Base-by-base conservation (phyloP, 2,797 vertebrate genomes). In the Argya squamiceps region DNA sequence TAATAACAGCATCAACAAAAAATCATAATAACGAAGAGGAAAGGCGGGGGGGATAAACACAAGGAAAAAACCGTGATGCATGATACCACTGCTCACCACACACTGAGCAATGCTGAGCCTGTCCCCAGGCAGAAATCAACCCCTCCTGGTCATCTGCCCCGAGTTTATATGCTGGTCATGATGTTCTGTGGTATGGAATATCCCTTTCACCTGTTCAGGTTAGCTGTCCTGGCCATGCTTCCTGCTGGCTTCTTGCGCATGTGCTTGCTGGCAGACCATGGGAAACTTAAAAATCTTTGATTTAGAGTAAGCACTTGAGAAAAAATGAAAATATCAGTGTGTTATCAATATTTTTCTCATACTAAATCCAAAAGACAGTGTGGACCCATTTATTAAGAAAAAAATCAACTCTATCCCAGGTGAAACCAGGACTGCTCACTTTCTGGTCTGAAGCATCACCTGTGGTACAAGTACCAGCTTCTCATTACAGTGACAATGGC, bases 211-310 rank as follows among this genome's bases (percentile, higher is more conserved):
- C 41, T 29, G 8, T 41, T 36, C 10, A 15, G 27, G 19, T 53
- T 7, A n/a, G 23, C 19, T 36, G 32, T 53, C 6, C 46, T 78
- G 65, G 18, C 7, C 0, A 0, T 10, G 3, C 7, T 65, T 78
- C 22, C 22, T 53, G 30, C 8, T 1, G 0, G 11, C 5, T 84
- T 71, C 30, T 36, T 47, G 30, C 24, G 12, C 0, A 0, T 23
- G 15, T 65, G 12, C 8, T 32, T 52, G 26, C 52, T 65, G 44
- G 26, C 26, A 78, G 46, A 78, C 7, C 11, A 53, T 2, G 23
- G 11, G 5, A 29, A 65, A 59, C 8, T 5, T 22, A 16, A 29
- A 47, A 29, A 30, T 32, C 22, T n/a, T 65, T 71, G 9, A 52
- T 59, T 71, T 41, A 65, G 15, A 41, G 18, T 60, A 36, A 60